Evolutionary conservation across 2,888 invertebrate genomes (phyloP), one percentile per base, ranked within the genome.

Genomic region (Drosophila phalerata): DNA sequence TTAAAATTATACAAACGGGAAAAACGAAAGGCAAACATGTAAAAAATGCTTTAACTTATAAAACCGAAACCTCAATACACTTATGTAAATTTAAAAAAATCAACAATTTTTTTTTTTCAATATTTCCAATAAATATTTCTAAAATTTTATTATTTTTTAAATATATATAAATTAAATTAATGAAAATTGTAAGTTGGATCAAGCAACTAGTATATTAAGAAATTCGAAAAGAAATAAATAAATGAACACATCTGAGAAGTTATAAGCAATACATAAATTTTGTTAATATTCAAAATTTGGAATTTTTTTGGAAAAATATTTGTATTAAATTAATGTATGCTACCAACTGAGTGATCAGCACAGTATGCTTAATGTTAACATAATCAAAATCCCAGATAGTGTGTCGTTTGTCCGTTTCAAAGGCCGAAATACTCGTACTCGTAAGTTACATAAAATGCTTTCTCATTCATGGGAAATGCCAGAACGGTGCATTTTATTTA

Each of bases 401-500:
- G 37, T 47, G 65, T 68, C 61, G 55, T 52, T 64, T 73, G 67
- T 65, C 56, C 74, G 63, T 69, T 73, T 75, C 75, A 81, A 84
- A 84, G 74, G 87, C 82, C 72, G 73, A 85, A 87, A 75, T 73
- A 28, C 65, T 78, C 37, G 60, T 32, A 76, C 65, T 78, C 32
- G 60, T 32, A 76, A 85, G 86, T 85, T 85, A 82, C 62, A 75
- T 74, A 77, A 78, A 85, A 85, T 78, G 88, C 69, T 79, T 83
- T 85, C 52, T 67, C 75, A 77, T 85, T 85, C 72, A 85, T 67
- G 66, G 75, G 58, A 85, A 88, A 85, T 85, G 83, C 61, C 80
- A 75, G 68, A 68, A 73, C 75, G 77, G 61, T 77, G 83, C 88
- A 85, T 82, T 84, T 85, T 83, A 83, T 88, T 82, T 85, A 85